Evolutionary conservation across 2,888 invertebrate genomes (phyloP), one percentile per base, ranked within the genome.

Genomic region (Platycheirus rosarum): DNA sequence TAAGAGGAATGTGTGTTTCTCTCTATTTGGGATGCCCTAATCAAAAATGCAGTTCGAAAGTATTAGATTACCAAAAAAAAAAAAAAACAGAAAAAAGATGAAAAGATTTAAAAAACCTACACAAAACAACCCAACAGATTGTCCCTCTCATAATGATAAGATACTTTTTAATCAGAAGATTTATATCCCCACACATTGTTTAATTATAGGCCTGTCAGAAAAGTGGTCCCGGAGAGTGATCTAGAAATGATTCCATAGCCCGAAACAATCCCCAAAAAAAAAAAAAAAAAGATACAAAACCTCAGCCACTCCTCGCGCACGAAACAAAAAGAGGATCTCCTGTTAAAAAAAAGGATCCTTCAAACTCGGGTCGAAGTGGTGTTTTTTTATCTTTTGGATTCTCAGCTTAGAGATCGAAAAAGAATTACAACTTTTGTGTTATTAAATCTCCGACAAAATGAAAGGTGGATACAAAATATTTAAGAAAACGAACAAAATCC

Each of bases 111-210:
- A 42, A 74, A 9, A 37, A 62, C 48, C 44, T 35, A 46, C 63
- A 46, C 40, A 63, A 44, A 46, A 13, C 53, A 57, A 65, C 26
- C 48, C 70, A 35, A 57, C 48, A 65, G 57, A 62, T 46, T 84
- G 86, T 87, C 88, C 86, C 87, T 87, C 16, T 26, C 55, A 88
- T 89, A 88, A 89, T 89, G 89, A 89, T 89, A 90, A 89, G 89
- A 89, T 89, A 89, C 87, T 89, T 89, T 89, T 89, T 89, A 89
- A 89, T 89, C 89, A 89, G 88, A 89, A 89, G 89, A 89, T 89
- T 87, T 89, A 89, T 89, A 88, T 88, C 86, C 86, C 86, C 86
- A 86, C 79, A 86, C 86, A 87, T 79, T 76, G 86, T 88, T 88
- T 89, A 89, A 89, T 89, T 89, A 89, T 89, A 88, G 88, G 88